Percentiles rank a stretch among this genome's conserved stretches.
These are phyloP conservation scores for Drosophila macrospina DNA, from an alignment of 2,888 invertebrate species.

Conservation along the genomic window DNA sequence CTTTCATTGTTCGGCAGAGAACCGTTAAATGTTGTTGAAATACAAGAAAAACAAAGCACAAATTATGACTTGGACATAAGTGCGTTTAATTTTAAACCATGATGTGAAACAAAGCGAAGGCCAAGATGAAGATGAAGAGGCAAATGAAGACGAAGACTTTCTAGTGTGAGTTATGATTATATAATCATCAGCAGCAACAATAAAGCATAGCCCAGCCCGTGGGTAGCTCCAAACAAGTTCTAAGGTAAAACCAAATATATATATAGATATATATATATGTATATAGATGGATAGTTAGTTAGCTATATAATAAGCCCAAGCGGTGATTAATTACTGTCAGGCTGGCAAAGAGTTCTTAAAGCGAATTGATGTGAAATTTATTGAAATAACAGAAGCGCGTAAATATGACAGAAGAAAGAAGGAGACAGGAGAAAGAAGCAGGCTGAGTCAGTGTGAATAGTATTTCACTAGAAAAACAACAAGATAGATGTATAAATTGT, in stretches of 20 bases:
- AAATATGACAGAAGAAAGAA: conserved; percentile 19
- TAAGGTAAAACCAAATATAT: background rate
- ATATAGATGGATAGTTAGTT: background rate
- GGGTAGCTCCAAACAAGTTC: conserved; percentile 37
- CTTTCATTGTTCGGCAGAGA: conserved; percentile 24
- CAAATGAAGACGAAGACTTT: conserved; percentile 59
- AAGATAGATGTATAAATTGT: conserved; percentile 16
- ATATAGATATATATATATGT: no score
- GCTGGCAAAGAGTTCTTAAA: conserved; percentile 58
- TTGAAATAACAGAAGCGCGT: conserved; percentile 20
- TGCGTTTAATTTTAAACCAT: conserved; percentile 70
- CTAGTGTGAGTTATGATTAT: conserved; percentile 54
- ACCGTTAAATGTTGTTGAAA: conserved; percentile 37
- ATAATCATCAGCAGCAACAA: conserved; percentile 32
- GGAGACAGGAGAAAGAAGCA: conserved; percentile 8
- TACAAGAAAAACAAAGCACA: conserved; percentile 26
- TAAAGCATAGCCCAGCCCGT: no score
- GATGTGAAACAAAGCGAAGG: conserved; percentile 38
- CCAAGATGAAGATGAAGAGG: no score
- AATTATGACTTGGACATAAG: conserved; percentile 31
- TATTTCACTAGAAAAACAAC: conserved; percentile 62
- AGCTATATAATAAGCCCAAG: conserved; percentile 33
- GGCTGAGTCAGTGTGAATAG: conserved; percentile 38
- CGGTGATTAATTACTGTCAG: conserved; percentile 73
- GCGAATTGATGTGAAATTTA: conserved; percentile 51